These are phyloP conservation scores for Polypterus senegalus DNA, from an alignment of 2,113 vertebrate species.

Conservation along the genomic window DNA sequence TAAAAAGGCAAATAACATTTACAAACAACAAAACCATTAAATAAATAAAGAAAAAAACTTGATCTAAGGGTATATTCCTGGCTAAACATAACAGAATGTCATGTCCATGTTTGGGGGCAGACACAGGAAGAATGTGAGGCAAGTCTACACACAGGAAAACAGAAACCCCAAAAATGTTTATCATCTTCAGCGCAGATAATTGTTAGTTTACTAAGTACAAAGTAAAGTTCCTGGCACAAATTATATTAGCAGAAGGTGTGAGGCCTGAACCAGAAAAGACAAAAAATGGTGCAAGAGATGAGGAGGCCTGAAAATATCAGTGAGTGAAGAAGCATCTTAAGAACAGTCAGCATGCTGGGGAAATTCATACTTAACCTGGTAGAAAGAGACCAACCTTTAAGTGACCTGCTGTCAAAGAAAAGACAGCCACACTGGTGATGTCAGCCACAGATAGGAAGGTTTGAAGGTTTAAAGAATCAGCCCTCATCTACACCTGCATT, in stretches of 20 bases:
- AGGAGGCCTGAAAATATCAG: not conserved
- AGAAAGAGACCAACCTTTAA: slow-evolving; percentile 13
- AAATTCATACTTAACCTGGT: slow-evolving; percentile 17
- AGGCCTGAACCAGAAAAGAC: slow-evolving; percentile 17
- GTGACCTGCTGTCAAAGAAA: slow-evolving; percentile 11
- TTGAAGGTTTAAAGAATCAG: not conserved
- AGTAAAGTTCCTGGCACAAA: slow-evolving; percentile 17
- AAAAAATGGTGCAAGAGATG: slow-evolving; percentile 1
- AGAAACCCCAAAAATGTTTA: slow-evolving; percentile 1
- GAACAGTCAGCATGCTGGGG: slow-evolving; percentile 20
- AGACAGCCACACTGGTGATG: slow-evolving; percentile 13
- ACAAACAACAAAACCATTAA: too few relatives aligned
- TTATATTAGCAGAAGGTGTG: not conserved
- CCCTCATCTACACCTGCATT: not conserved
- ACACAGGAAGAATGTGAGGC: too few relatives aligned
- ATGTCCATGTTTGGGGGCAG: too few relatives aligned
- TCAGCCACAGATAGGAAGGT: not conserved
- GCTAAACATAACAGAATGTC: too few relatives aligned
- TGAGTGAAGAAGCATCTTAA: slow-evolving; percentile 8
- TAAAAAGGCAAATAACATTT: too few relatives aligned
- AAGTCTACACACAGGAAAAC: too few relatives aligned
- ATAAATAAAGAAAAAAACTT: too few relatives aligned
- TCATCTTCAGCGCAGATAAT: slow-evolving; percentile 15
- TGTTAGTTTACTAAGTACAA: not conserved
- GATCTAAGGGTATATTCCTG: too few relatives aligned